These are phyloP conservation scores for Tromatobia lineatoria DNA, from an alignment of 2,888 invertebrate species.

Conservation along the genomic window DNA sequence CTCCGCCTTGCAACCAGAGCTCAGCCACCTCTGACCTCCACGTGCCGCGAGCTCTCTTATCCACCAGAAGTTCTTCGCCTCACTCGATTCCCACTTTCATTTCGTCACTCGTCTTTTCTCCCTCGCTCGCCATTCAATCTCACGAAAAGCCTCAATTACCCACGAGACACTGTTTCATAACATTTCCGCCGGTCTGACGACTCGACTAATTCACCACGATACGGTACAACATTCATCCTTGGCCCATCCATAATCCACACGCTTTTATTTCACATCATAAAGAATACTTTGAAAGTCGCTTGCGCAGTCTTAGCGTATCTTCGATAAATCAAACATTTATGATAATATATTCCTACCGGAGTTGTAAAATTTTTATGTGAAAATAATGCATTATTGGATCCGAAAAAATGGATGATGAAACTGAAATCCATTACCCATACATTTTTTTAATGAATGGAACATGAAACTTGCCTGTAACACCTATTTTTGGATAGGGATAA, in stretches of 20 bases:
- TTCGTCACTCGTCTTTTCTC: not conserved
- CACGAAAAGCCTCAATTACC: conserved; percentile 39
- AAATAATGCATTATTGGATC: too few relatives aligned
- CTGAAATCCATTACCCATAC: too few relatives aligned
- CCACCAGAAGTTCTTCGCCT: conserved; percentile 32
- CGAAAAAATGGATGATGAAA: too few relatives aligned
- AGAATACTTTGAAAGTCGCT: not conserved
- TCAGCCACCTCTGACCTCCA: conserved; percentile 16
- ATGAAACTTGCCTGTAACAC: too few relatives aligned
- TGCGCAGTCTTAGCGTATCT: not conserved
- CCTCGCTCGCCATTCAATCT: conserved; percentile 28
- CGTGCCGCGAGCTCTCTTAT: conserved; percentile 26
- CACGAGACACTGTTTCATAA: conserved; percentile 8
- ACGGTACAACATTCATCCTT: not conserved
- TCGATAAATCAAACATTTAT: not conserved
- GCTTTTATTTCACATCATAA: not conserved
- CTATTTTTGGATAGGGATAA: too few relatives aligned
- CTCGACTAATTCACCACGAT: not conserved
- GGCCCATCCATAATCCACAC: not conserved
- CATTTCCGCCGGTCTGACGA: not conserved
- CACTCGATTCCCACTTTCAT: conserved; percentile 11
- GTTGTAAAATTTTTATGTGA: too few relatives aligned
- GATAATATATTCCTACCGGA: not conserved
- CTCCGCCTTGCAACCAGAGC: not conserved
- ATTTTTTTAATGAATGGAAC: too few relatives aligned